phyloP scores from a whole-genome alignment of 2,113 vertebrate genomes.

The Phaethon lepturus region DNA sequence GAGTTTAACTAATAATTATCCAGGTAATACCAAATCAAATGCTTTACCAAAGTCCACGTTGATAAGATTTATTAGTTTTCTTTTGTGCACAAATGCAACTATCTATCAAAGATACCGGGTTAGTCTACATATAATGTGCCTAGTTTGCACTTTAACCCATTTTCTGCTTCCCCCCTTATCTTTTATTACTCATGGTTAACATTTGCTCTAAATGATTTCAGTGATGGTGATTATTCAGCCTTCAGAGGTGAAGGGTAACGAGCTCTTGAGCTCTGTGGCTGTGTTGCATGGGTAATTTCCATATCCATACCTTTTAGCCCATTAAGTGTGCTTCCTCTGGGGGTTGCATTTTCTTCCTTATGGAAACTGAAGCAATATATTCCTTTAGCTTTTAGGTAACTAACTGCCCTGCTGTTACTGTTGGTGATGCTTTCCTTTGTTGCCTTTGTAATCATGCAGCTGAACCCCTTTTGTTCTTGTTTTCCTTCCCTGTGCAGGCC shows the following conservation, averaged over 20 bases:
- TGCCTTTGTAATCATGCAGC: neutral
- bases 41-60: slow-evolving; percentile 37
- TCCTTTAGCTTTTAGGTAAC: neutral
- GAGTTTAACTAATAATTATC: neutral
- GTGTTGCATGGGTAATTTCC: neutral
- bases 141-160: neutral
- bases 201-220: neutral
- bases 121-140: neutral
- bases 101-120: neutral
- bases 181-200: neutral
- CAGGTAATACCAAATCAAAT: neutral
- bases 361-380: neutral
- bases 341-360: neutral
- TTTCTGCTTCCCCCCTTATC: neutral
- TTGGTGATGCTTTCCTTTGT: neutral
- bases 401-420: neutral
- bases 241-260: neutral
- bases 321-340: neutral
- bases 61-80: slow-evolving; percentile 33
- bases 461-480: neutral
- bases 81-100: neutral
- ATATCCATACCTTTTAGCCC: neutral
- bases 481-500: neutral
- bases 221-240: neutral
- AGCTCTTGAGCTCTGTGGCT: neutral